These are phyloP conservation scores for Ficedula albicollis DNA, from an alignment of 2,797 vertebrate genomes.

Conservation along the genomic window DNA sequence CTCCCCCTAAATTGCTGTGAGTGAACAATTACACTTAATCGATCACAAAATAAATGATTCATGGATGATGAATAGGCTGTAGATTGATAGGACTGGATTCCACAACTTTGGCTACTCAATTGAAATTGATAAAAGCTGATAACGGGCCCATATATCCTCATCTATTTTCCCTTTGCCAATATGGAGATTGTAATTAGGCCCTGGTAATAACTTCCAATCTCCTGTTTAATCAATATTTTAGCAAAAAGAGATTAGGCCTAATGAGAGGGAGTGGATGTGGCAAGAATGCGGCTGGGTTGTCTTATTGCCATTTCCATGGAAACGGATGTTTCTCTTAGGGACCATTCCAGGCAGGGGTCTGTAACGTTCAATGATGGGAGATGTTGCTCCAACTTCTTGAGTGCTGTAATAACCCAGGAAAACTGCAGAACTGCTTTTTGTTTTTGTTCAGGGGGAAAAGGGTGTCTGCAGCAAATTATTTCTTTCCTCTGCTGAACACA, in stretches of 20 bases:
- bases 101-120: slow-evolving; percentile 89
- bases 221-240: slow-evolving; percentile 91
- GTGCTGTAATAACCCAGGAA: slow-evolving; percentile 43
- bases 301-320: slow-evolving; percentile 83
- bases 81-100: slow-evolving; percentile 89
- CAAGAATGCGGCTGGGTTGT: slow-evolving; percentile 75
- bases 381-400: slow-evolving; percentile 68
- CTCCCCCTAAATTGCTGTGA: slow-evolving; percentile 92
- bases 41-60: slow-evolving; percentile 99
- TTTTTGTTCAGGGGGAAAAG: not conserved
- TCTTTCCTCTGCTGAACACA: not conserved
- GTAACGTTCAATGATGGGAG: slow-evolving; percentile 51
- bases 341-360: slow-evolving; percentile 67
- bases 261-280: slow-evolving; percentile 76
- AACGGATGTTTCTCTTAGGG: slow-evolving; percentile 80
- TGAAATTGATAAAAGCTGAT: slow-evolving; percentile 95
- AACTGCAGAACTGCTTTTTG: not conserved
- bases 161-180: slow-evolving; percentile 89
- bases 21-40: slow-evolving; percentile 97
- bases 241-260: slow-evolving; percentile 84
- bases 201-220: slow-evolving; percentile 92
- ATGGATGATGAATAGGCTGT: slow-evolving; percentile 95
- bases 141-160: slow-evolving; percentile 83
- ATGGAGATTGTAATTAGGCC: slow-evolving; percentile 91
- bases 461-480: slow-evolving; percentile 4